Percentiles rank a stretch among this genome's conserved stretches.
These are phyloP conservation scores for Musca vetustissima DNA, from an alignment of 1,140 invertebrate species.

Conservation along the genomic window DNA sequence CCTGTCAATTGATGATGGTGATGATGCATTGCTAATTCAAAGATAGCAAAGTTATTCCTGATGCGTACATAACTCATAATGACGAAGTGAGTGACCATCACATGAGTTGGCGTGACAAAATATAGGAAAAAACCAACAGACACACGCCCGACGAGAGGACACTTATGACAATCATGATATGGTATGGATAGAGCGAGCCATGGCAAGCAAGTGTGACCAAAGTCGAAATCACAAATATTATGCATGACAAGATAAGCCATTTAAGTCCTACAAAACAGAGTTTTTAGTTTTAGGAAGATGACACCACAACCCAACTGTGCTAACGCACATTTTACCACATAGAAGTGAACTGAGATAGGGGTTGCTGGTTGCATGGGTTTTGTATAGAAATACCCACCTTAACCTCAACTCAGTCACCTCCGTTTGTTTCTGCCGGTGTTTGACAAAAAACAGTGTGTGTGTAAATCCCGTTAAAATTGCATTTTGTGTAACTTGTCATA, in stretches of 20 bases:
- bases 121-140: background rate
- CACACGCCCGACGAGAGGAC: background rate
- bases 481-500: slow-evolving; percentile 21
- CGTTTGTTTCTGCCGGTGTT: background rate
- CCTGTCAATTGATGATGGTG: too few relatives aligned
- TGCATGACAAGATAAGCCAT: slow-evolving; percentile 16
- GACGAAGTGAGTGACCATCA: background rate
- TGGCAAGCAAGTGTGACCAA: background rate
- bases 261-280: slow-evolving; percentile 17
- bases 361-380: background rate
- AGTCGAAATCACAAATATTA: slow-evolving; percentile 4
- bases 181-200: background rate
- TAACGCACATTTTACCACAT: too few relatives aligned
- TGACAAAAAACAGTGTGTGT: background rate
- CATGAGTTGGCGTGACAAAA: background rate
- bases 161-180: background rate
- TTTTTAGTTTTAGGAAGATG: background rate
- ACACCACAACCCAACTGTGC: too few relatives aligned
- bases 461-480: slow-evolving; percentile 21
- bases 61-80: too few relatives aligned
- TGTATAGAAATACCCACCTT: background rate
- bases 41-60: too few relatives aligned
- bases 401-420: background rate
- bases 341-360: background rate
- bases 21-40: too few relatives aligned